Evolutionary conservation across 2,113 vertebrate genomes (phyloP), one percentile per base, ranked within the genome.

Genomic region (Tetraodon nigroviridis): DNA sequence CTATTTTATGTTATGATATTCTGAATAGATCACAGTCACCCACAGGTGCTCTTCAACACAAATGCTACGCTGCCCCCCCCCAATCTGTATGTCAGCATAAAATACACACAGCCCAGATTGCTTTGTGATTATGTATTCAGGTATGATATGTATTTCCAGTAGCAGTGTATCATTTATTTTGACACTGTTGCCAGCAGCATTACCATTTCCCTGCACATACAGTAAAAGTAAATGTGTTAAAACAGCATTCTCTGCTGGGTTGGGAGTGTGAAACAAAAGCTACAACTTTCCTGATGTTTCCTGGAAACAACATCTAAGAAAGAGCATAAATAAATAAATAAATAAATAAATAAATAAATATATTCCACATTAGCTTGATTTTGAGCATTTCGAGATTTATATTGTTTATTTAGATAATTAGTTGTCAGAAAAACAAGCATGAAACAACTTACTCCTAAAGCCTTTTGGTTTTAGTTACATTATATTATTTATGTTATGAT

Each of bases 121-220:
- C 72, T 66, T 68, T 79, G 72, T 69, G 64, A 79, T 86, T 85
- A 86, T 86, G 72, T 81, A 89, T 89, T 85, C 85, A 72, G 80
- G 64, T 78, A 79, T 80, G 71, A 81, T 84, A 79, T 86, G 77
- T 81, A 80, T 86, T 80, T 82, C 75, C 80, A 59, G 61, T 57
- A 68, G 73, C 79, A 84, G 75, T 76, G 62, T 75, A 79, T 78
- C 78, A 84, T 87, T 83, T 83, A 85, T 89, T 82, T 84, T 86
- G 83, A 81, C 80, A 85, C 81, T 71, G 69, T 78, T 79, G 59
- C 64, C 80, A 68, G 82, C 78, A 72, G 76, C 70, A 84, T 86
- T 78, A 80, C 65, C 63, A 68, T 80, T 81, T 75, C 41, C 74
- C 40, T 22, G 69, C 63, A 67, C 67, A 82, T 15, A 58, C 51